Base-by-base conservation (phyloP, 1,140 invertebrate species). In the Pantala flavescens region DNA sequence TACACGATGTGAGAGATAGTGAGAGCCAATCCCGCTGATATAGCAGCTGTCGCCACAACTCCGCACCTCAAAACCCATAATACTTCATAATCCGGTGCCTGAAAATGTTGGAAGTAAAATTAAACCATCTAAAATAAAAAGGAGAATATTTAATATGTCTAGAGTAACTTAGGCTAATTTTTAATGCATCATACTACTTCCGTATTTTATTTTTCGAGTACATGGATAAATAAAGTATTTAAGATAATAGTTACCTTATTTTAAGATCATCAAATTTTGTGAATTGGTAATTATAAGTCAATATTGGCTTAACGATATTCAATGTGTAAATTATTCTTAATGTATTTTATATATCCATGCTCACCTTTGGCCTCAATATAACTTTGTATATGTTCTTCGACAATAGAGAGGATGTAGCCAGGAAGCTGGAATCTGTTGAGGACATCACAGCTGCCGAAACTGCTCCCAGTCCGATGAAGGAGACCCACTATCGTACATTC, bases 381-480 rank as follows among this genome's bases (percentile, higher is more conserved):
- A 86, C 79, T 78, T 88, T 88, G 80, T 88, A 90, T 49, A 90
- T 84, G 80, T 90, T 90, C 73, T 87, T 82, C 23, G 88, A 87
- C 81, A 89, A 90, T 87, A 90, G 88, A 71, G 88, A 88, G 74
- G 86, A 85, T 1, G 89, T 87, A 24, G 87, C 87, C 16, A 90
- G 81, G 36, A 90, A 85, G 42, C 87, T 88, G 7, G 88, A 90
- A 79, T 90, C 89, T 1, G 88, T 88, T 16, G 89, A 90, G 0
- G 88, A 89, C 88, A 90, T 88, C 10, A 89, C 87, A 23, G 88
- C 88, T 16, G 88, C 88, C 5, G 87, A 88, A 16, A 90, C 87
- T n/a, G 89, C 88, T 9, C 88, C 89, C 12, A 90, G 82, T 11
- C 89, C 88, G 77, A 90, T 82, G 79, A 90, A 89, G 43, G 88